These are phyloP conservation scores for Aviceda subcristata DNA, from an alignment of 2,113 vertebrate genomes.

Conservation along the genomic window DNA sequence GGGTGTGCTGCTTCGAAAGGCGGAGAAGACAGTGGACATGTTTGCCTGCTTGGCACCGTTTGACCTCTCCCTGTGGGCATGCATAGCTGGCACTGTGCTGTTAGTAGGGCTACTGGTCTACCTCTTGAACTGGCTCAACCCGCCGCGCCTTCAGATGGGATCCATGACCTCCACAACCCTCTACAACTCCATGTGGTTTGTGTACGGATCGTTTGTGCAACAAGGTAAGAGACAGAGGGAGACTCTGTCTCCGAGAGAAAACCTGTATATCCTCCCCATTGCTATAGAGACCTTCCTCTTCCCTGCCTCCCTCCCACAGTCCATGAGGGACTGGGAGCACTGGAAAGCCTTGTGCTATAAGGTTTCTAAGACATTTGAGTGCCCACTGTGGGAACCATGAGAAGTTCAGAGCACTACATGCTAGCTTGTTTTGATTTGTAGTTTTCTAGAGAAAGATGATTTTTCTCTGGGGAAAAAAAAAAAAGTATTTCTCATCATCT, in stretches of 20 bases:
- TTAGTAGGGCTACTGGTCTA: constrained; percentile 94
- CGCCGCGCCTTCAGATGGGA: constrained; percentile 94
- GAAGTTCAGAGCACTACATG: background rate
- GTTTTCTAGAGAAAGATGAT: background rate
- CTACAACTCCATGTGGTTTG: constrained; percentile 99
- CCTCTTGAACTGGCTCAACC: constrained; percentile 97
- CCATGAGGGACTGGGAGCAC: background rate
- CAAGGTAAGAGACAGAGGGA: constrained; percentile 84
- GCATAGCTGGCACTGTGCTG: constrained; percentile 94
- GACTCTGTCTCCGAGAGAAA: background rate
- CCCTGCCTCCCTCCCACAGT: background rate
- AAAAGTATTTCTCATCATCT: background rate
- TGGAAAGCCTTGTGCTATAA: background rate
- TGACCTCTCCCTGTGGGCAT: constrained; percentile 96
- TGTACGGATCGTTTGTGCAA: constrained; percentile 97
- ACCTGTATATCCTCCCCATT: accelerated
- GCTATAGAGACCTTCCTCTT: background rate
- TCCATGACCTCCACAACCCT: constrained; percentile 95
- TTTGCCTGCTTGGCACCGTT: constrained; percentile 97
- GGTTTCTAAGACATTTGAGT: background rate
- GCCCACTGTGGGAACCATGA: accelerated
- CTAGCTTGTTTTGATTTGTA: background rate
- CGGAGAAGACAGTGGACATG: constrained; percentile 96
- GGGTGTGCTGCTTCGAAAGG: constrained; percentile 91
- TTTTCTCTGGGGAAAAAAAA: background rate